phyloP scores from a whole-genome alignment of 2,797 vertebrate species.

The Chloroceryle inda region DNA sequence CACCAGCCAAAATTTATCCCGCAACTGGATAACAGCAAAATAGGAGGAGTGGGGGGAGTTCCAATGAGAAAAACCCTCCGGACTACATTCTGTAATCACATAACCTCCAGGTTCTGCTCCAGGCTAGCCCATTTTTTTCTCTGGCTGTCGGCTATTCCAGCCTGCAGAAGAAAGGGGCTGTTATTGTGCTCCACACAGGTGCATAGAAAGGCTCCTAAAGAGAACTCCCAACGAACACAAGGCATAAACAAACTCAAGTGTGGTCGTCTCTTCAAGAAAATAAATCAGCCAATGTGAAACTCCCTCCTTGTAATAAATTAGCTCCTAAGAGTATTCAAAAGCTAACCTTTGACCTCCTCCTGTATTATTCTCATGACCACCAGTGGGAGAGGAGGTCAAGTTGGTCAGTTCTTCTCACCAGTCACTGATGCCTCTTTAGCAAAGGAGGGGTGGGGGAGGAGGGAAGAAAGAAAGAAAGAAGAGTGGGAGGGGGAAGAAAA shows the following conservation, averaged over 20 bases:
- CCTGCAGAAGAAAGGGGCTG: constrained; percentile 58
- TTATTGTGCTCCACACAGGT: constrained; percentile 68
- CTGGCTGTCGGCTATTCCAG: background rate
- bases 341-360: constrained; percentile 56
- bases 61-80: background rate
- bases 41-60: background rate
- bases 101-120: constrained; percentile 56
- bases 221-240: constrained; percentile 71
- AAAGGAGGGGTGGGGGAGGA: constrained; percentile 35
- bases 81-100: constrained; percentile 31
- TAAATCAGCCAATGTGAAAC: constrained; percentile 76
- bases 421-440: constrained; percentile 69
- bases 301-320: constrained; percentile 77
- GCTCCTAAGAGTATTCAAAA: constrained; percentile 76
- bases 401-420: constrained; percentile 76
- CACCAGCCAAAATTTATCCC: constrained; percentile 17
- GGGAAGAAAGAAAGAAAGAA: constrained; percentile 30
- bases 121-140: constrained; percentile 12
- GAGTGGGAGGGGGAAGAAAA: constrained; percentile 23
- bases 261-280: constrained; percentile 74
- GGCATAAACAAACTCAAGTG: constrained; percentile 77
- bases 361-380: constrained; percentile 74
- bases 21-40: background rate
- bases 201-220: constrained; percentile 66
- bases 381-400: constrained; percentile 74